These are phyloP conservation scores for Corvus hawaiiensis DNA, from an alignment of 2,113 vertebrate genomes.

Conservation along the genomic window DNA sequence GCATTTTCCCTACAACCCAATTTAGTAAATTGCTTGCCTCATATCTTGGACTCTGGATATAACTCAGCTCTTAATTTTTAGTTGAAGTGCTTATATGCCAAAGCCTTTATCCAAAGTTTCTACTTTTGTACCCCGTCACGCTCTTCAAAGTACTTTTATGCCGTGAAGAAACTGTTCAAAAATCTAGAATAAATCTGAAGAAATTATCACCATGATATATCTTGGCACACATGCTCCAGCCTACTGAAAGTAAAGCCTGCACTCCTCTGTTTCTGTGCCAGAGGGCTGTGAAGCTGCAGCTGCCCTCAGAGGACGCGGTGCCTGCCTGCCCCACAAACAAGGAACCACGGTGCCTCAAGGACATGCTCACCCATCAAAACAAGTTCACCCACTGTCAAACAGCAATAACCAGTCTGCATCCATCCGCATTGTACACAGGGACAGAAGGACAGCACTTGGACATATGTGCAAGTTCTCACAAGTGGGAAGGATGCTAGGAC, in stretches of 20 bases:
- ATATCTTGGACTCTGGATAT: background rate
- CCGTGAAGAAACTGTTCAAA: background rate
- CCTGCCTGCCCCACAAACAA: background rate
- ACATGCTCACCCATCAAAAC: background rate
- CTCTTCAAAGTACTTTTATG: background rate
- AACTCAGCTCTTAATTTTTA: background rate
- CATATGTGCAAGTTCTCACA: background rate
- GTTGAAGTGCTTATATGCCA: background rate
- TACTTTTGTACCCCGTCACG: background rate
- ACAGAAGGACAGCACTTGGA: background rate
- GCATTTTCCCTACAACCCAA: background rate
- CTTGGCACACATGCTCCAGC: background rate
- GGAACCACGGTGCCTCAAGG: background rate
- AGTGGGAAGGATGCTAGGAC: background rate
- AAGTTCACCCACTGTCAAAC: background rate
- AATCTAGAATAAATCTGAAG: background rate
- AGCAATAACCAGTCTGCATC: background rate
- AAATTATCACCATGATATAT: background rate
- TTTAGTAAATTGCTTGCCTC: background rate
- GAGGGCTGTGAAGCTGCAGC: background rate
- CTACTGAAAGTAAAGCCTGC: background rate
- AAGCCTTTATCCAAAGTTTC: background rate
- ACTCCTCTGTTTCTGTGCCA: background rate
- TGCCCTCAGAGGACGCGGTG: background rate
- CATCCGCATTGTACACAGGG: background rate